Evolutionary conservation across 2,797 vertebrate genomes (phyloP).

Genomic region (Catamblyrhynchus diadema): DNA sequence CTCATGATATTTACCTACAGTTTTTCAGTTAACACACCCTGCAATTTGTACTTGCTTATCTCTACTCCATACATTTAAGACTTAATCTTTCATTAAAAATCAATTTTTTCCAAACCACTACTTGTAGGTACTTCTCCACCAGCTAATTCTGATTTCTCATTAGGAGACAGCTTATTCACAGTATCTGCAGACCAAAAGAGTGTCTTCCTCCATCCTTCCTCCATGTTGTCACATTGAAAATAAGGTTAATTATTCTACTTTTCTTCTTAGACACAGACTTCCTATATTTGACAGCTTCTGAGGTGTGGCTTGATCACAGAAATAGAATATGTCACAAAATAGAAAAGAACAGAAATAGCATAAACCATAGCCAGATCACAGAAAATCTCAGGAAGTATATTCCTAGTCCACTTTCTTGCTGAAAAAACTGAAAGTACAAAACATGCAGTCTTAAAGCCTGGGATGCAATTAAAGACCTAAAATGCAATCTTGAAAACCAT

Average conservation of each 20-base stretch:
- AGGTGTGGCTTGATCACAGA: background rate
- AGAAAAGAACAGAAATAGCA: background rate
- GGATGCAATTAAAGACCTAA: background rate
- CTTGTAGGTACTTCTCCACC: background rate
- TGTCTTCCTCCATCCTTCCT: background rate
- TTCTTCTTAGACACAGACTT: background rate
- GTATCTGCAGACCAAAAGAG: background rate
- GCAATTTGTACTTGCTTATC: background rate
- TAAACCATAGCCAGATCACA: background rate
- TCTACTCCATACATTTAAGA: background rate
- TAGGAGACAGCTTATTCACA: background rate
- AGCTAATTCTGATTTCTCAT: background rate
- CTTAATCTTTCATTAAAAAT: background rate
- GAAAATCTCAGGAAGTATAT: background rate
- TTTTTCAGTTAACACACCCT: background rate
- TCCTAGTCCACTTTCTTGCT: background rate
- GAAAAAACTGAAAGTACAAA: background rate
- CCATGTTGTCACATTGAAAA: background rate
- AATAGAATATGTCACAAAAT: background rate
- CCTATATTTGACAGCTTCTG: background rate
- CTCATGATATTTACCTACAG: background rate
- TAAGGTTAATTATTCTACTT: background rate
- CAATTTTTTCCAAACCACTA: background rate
- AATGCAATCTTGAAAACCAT: background rate
- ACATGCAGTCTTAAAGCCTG: background rate